These are phyloP conservation scores for Ochropleura plecta DNA, from an alignment of 2,888 invertebrate genomes.

Conservation along the genomic window DNA sequence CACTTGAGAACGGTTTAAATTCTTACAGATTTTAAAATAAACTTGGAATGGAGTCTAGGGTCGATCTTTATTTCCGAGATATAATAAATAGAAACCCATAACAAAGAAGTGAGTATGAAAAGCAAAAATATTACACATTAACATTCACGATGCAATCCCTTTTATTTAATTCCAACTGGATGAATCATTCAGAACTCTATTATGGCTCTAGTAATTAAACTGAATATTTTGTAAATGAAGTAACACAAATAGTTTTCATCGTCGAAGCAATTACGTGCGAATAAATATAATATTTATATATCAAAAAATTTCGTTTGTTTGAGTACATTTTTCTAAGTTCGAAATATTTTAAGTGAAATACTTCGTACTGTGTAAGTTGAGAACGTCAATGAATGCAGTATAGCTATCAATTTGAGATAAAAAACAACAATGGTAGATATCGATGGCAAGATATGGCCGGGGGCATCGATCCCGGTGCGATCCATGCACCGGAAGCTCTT, in stretches of 20 bases:
- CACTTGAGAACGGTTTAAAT: too few relatives aligned
- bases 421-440: conserved; percentile 80
- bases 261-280: conserved; percentile 27
- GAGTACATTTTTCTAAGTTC: conserved; percentile 36
- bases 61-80: neutral
- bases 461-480: conserved; percentile 80
- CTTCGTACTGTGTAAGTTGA: conserved; percentile 63
- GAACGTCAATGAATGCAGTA: conserved; percentile 72
- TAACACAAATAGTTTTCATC: conserved; percentile 44
- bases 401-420: conserved; percentile 78
- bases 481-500: conserved; percentile 85
- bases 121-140: conserved; percentile 16
- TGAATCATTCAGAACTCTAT: conserved; percentile 38
- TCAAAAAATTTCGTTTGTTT: conserved; percentile 4
- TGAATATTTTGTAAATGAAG: conserved; percentile 40
- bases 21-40: neutral
- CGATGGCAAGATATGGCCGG: conserved; percentile 86
- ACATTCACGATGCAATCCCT: neutral
- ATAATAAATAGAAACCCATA: neutral
- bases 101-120: neutral
- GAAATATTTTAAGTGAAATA: conserved; percentile 44
- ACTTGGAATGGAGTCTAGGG: neutral
- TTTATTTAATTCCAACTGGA: conserved; percentile 26
- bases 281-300: conserved; percentile 49
- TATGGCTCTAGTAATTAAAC: conserved; percentile 32